These are phyloP conservation scores for Syrista parreyssii DNA, from an alignment of 2,888 invertebrate genomes.

Conservation along the genomic window DNA sequence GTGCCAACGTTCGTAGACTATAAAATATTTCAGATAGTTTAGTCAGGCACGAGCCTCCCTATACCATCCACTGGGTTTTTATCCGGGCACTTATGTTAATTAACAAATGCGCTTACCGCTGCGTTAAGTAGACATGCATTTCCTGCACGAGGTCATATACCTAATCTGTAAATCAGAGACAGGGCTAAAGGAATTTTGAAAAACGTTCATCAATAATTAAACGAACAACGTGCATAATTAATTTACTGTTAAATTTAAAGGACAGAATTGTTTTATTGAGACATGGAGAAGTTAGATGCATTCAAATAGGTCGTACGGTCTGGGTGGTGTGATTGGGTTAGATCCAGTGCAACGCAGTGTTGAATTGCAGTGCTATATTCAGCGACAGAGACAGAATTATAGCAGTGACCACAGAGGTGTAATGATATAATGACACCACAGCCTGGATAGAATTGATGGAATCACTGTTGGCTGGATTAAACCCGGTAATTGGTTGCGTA, in stretches of 20 bases:
- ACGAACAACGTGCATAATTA: background rate
- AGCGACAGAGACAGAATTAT: constrained; percentile 9
- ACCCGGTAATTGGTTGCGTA: constrained; percentile 50
- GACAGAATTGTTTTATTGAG: background rate
- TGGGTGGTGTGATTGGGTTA: background rate
- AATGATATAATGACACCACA: constrained; percentile 60
- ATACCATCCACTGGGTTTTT: constrained; percentile 12
- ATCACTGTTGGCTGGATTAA: constrained; percentile 55
- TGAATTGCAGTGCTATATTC: constrained; percentile 8
- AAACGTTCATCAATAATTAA: background rate
- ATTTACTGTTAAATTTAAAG: background rate
- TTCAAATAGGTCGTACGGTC: background rate
- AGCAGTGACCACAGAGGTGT: constrained; percentile 40
- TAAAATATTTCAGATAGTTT: constrained; percentile 3
- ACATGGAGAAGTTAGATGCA: background rate
- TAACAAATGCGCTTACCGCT: constrained; percentile 35
- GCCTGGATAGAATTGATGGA: constrained; percentile 60
- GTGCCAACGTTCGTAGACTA: background rate
- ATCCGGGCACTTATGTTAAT: constrained; percentile 35
- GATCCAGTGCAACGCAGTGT: constrained; percentile 25
- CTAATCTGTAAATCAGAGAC: background rate
- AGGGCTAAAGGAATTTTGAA: background rate
- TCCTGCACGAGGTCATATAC: constrained; percentile 25
- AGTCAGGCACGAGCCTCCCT: constrained; percentile 14
- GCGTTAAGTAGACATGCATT: constrained; percentile 34